Percentiles rank a stretch among this genome's conserved stretches.
Evolutionary conservation across 2,888 invertebrate genomes (phyloP).

Genomic region (Tinea pellionella): DNA sequence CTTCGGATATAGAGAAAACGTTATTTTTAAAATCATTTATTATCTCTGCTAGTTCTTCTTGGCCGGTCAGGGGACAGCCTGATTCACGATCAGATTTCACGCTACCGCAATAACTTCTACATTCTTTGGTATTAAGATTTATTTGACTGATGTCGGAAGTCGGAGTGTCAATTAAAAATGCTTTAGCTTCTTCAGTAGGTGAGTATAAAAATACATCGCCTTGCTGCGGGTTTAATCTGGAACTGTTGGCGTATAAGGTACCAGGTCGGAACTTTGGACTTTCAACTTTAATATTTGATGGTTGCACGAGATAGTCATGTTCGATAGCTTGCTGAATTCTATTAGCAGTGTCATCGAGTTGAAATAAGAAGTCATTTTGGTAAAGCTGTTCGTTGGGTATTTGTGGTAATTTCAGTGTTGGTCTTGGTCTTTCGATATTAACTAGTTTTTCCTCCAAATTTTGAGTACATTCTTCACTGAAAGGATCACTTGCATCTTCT

Average conservation of each 20-base stretch:
- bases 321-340: constrained; percentile 63
- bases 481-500: constrained; percentile 40
- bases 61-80: constrained; percentile 53
- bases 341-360: constrained; percentile 31
- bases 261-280: constrained; percentile 60
- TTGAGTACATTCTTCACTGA: constrained; percentile 59
- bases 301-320: constrained; percentile 72
- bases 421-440: constrained; percentile 50
- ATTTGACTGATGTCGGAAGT: constrained; percentile 65
- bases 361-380: constrained; percentile 55
- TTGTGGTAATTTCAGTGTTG: constrained; percentile 50
- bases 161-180: constrained; percentile 56
- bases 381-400: constrained; percentile 53
- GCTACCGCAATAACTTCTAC: constrained; percentile 34
- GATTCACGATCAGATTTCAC: constrained; percentile 52
- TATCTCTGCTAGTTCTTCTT: constrained; percentile 87
- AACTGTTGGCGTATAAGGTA: constrained; percentile 58
- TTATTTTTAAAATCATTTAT: constrained; percentile 92
- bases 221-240: constrained; percentile 50
- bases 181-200: constrained; percentile 62
- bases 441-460: constrained; percentile 43
- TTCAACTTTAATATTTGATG: constrained; percentile 72
- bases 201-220: constrained; percentile 58
- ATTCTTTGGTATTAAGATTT: constrained; percentile 52
- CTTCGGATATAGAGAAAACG: constrained; percentile 85